phyloP scores from a whole-genome alignment of 2,888 invertebrate genomes.

The Boloria selene region DNA sequence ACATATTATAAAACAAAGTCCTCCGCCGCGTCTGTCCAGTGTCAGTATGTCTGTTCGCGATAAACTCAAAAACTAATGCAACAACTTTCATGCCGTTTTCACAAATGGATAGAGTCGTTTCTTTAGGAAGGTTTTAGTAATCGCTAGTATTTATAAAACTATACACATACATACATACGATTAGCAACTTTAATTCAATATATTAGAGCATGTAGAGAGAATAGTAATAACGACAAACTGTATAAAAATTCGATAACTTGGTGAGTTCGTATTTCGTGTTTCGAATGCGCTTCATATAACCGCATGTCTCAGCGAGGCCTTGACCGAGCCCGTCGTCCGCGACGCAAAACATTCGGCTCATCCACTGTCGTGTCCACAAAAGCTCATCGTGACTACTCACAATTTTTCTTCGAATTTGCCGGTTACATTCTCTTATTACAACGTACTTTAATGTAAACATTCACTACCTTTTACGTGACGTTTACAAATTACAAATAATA shows the following conservation, averaged over 20 bases:
- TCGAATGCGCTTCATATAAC: slow-evolving; percentile 59
- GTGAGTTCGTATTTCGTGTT: slow-evolving; percentile 58
- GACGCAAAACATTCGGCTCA: slow-evolving; percentile 50
- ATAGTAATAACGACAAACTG: neutral
- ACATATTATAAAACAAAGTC: no score
- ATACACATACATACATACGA: no score
- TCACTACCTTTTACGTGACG: neutral
- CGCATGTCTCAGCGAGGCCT: slow-evolving; percentile 62
- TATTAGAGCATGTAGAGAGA: slow-evolving; percentile 1
- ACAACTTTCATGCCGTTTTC: no score
- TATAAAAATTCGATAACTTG: slow-evolving; percentile 18
- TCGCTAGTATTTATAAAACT: no score
- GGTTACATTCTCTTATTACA: slow-evolving; percentile 57
- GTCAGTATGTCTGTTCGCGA: no score
- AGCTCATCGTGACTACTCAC: slow-evolving; percentile 60
- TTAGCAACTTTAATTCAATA: no score
- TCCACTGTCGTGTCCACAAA: slow-evolving; percentile 52
- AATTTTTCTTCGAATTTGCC: slow-evolving; percentile 51
- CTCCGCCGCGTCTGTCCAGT: no score
- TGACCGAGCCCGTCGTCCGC: slow-evolving; percentile 59
- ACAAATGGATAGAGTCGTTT: no score
- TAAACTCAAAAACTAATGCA: no score
- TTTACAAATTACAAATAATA: neutral
- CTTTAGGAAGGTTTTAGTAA: no score
- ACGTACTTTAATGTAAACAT: slow-evolving; percentile 3